Evolutionary conservation across 1,140 invertebrate species (phyloP), one percentile per base, ranked within the genome.

Genomic region (Diploscapter pachys): DNA sequence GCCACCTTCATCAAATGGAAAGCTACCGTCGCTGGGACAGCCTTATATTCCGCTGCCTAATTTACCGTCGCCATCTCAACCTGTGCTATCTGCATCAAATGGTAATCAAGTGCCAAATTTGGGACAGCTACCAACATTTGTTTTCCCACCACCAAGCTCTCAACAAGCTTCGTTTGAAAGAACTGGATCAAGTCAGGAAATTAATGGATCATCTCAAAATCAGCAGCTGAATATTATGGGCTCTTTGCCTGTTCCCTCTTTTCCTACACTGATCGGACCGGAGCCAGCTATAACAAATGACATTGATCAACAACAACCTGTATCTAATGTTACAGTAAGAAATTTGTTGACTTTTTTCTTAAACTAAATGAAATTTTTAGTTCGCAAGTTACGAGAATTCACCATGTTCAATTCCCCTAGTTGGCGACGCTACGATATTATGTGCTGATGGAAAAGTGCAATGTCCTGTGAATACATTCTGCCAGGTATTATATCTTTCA

Each of bases 391-490:
- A 59, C 48, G 53, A 70, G 4, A 59, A 70, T n/a, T 74, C 73
- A 9, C 73, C 73, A 31, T 74, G 73, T n/a, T 52, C 49, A 8
- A 56, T 56, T 9, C 31, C 68, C 6, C 3, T 65, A 48, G 64
- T 69, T 50, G 63, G 63, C 3, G 73, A 74, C 50, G 73, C 64
- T 2, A 64, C 64, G 5, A 74, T 74, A n/a, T 69, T 74, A 67
- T 74, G 73, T 57, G 76, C 65, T 9, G 51, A 57, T n/a, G 9
- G 56, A 4, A 67, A 76, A 48, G 75, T 73, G 4, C 57, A 68
- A 8, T 79, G 78, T 51, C 76, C 78, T n/a, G 56, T 55, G 11
- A 76, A 76, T 9, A 74, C 71, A 0, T 79, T 79, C 51, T 31
- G 31, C 31, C 31, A 31, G 31, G 31, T 31, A 31, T 31, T 31